A percentile compares a stretch with the other conserved stretches of the same genome.
phyloP scores from a whole-genome alignment of 2,888 invertebrate species.

The Cantharis rufa region DNA sequence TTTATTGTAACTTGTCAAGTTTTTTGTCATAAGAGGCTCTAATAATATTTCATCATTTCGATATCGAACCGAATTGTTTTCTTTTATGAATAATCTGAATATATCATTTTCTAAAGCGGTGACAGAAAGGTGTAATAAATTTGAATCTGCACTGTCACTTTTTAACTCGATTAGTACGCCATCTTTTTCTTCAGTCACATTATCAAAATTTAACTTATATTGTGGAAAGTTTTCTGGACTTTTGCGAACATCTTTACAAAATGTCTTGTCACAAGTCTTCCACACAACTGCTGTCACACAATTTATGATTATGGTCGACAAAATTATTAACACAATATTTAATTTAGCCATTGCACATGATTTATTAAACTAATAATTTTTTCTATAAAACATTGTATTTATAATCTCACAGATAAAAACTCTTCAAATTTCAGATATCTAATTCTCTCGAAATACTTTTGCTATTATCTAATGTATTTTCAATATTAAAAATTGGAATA shows the following conservation, averaged over 20 bases:
- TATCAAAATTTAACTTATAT: not conserved
- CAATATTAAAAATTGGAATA: not conserved
- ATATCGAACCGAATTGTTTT: not conserved
- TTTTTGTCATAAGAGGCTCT: not conserved
- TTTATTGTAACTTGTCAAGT: not conserved
- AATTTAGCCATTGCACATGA: not conserved
- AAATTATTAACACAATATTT: not conserved
- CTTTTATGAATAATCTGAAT: not conserved
- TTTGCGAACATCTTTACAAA: constrained; percentile 9
- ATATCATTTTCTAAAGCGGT: not conserved
- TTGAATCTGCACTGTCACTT: not conserved
- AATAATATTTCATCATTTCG: not conserved
- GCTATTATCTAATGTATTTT: not conserved
- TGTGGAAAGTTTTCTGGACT: constrained; percentile 54
- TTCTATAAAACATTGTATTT: not conserved
- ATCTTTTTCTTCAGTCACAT: not conserved
- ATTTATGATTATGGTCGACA: not conserved
- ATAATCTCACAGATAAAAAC: not conserved
- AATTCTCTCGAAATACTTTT: not conserved
- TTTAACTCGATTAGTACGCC: not conserved
- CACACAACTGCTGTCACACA: not conserved
- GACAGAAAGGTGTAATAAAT: not conserved
- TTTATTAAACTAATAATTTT: not conserved
- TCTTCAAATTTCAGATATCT: not conserved
- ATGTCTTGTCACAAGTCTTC: constrained; percentile 17